Conservation (phyloP, 2,888 invertebrate species). For the Amphipoea lucens region DNA sequence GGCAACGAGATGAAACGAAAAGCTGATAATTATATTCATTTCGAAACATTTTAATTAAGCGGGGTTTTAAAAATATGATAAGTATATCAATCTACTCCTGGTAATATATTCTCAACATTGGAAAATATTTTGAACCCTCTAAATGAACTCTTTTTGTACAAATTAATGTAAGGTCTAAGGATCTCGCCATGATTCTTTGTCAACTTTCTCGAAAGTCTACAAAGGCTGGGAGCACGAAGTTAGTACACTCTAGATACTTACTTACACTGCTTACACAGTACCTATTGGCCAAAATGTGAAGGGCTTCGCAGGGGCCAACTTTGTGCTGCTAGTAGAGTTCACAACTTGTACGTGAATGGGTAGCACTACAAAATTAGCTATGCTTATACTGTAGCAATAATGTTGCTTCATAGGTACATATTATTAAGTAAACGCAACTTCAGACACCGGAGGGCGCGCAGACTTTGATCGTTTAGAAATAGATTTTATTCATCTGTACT, state of each 20-base stretch:
- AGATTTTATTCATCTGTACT: constrained; percentile 59
- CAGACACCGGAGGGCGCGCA: constrained; percentile 29
- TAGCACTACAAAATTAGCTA: constrained; percentile 65
- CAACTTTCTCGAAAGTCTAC: constrained; percentile 65
- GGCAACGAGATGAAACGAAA: too few relatives aligned
- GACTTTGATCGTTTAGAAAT: constrained; percentile 60
- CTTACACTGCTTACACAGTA: not conserved
- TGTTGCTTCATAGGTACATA: constrained; percentile 19
- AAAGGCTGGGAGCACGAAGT: constrained; percentile 62
- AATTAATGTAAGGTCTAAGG: too few relatives aligned
- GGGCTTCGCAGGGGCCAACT: constrained; percentile 78
- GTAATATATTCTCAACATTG: too few relatives aligned
- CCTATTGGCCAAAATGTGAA: constrained; percentile 65
- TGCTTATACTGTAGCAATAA: constrained; percentile 30
- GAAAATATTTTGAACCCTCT: too few relatives aligned
- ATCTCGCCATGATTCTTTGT: not conserved
- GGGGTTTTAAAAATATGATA: too few relatives aligned
- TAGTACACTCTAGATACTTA: constrained; percentile 9
- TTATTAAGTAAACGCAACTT: constrained; percentile 28
- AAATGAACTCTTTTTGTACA: too few relatives aligned
- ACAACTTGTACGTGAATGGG: constrained; percentile 64
- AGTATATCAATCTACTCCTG: too few relatives aligned
- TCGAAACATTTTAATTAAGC: too few relatives aligned
- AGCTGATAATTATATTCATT: too few relatives aligned
- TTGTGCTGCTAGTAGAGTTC: constrained; percentile 68